Base-by-base conservation (phyloP, 2,113 vertebrate species). In the Hyaena hyaena region DNA sequence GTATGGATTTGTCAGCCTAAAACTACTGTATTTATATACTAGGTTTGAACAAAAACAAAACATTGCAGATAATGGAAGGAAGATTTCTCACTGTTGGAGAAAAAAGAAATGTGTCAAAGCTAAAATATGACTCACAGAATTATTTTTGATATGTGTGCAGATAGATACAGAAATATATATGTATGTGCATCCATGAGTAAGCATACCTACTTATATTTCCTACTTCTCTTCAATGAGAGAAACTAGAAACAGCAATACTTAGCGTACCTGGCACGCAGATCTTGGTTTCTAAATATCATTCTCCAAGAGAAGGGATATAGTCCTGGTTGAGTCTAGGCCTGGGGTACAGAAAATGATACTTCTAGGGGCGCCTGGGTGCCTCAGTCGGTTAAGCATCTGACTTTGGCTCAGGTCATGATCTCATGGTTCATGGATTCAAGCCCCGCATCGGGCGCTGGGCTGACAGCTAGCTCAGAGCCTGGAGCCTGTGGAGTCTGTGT, bases 1-100 rank as follows among this genome's bases (percentile, higher is more conserved):
- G 55, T 63, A 68, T 66, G 50, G 28, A 35, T 61, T 39, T 93
- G 61, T 10, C 90, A 63, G 55, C 93, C 55, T 95, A 81, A 93
- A 95, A 93, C 33, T 63, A 48, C 48, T 58, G 43, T 66, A 69
- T 50, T 55, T 96, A 31, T 88, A 9, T 66, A 48, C 14, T 81
- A 76, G 7, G 9, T 74, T 82, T 80, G 35, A 92, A 88, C n/a
- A 96, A 80, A 84, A 88, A 66, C 4, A 81, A 88, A 92, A 76
- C 15, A 86, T 33, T 90, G 14, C 19, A 93, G 39, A 90, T 86
- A 95, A 66, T 55, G 43, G 81, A 82, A 86, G 39, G 45, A 79
- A 76, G n/a, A 76, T 45, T 68, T 90, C 58, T 90, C 23, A 43
- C 45, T 45, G 14, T 43, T 61, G 66, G 8, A 77, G 24, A 69